These are phyloP conservation scores for Corythoichthys intestinalis DNA, from an alignment of 2,113 vertebrate species.

Conservation along the genomic window DNA sequence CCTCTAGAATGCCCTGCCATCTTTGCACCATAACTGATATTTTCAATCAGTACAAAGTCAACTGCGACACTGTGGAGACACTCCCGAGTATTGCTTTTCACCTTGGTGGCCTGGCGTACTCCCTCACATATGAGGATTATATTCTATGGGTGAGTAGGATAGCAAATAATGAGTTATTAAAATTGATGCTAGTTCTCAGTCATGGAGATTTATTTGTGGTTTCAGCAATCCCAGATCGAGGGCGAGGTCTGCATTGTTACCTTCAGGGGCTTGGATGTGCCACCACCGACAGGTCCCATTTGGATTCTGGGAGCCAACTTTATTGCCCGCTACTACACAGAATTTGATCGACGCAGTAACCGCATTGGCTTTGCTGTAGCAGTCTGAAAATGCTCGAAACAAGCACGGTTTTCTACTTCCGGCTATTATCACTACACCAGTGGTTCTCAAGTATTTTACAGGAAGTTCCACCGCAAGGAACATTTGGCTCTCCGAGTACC, in stretches of 20 bases:
- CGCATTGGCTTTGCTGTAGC: constrained; percentile 90
- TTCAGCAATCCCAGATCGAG: constrained; percentile 80
- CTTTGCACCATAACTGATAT: constrained; percentile 5
- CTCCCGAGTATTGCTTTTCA: constrained; percentile 89
- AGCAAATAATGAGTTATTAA: neutral
- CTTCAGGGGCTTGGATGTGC: constrained; percentile 84
- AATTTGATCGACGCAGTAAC: constrained; percentile 89
- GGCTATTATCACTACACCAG: neutral
- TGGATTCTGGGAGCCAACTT: constrained; percentile 95
- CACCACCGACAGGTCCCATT: constrained; percentile 85
- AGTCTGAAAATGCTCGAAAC: constrained; percentile 63
- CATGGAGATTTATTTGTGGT: neutral
- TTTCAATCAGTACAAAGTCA: constrained; percentile 79
- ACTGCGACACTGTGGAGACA: constrained; percentile 80
- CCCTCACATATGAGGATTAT: constrained; percentile 81
- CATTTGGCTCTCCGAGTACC: too few species aligned
- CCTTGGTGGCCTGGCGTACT: constrained; percentile 80
- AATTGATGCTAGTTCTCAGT: neutral
- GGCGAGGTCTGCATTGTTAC: constrained; percentile 83
- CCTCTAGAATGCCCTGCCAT: constrained; percentile 1
- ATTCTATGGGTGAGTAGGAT: constrained; percentile 77
- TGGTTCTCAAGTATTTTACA: too few species aligned
- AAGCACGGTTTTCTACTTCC: neutral
- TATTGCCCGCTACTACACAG: constrained; percentile 91
- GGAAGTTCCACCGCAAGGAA: too few species aligned